Evolutionary conservation across 1,140 invertebrate genomes (phyloP).

Genomic region (Contarinia nasturtii): DNA sequence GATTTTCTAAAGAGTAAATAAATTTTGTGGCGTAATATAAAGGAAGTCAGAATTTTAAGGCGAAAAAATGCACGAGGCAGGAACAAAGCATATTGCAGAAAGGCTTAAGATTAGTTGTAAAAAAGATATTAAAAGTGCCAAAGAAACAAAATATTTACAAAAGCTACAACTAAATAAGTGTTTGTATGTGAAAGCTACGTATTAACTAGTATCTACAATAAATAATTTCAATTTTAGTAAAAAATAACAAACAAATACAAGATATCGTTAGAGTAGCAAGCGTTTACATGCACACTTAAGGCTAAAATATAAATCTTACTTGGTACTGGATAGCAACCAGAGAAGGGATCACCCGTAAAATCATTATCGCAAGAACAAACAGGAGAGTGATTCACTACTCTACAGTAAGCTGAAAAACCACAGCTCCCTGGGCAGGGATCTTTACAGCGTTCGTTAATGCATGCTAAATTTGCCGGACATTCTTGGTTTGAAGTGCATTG

Average conservation of each 20-base stretch:
- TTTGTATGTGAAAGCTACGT: constrained; percentile 46
- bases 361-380: constrained; percentile 57
- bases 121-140: constrained; percentile 21
- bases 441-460: constrained; percentile 59
- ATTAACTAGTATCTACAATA: constrained; percentile 47
- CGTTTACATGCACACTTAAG: constrained; percentile 50
- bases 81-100: no score
- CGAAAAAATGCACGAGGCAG: no score
- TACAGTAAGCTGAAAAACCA: constrained; percentile 58
- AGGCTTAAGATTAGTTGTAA: no score
- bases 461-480: constrained; percentile 52
- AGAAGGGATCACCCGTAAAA: constrained; percentile 63
- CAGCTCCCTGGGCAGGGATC: constrained; percentile 57
- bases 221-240: constrained; percentile 14
- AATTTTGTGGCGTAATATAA: no score
- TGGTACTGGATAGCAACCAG: constrained; percentile 42
- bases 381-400: constrained; percentile 62
- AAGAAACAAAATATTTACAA: constrained; percentile 51
- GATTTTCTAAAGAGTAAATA: no score
- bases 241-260: constrained; percentile 33
- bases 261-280: constrained; percentile 59
- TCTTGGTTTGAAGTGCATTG: constrained; percentile 58
- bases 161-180: constrained; percentile 32
- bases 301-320: constrained; percentile 11
- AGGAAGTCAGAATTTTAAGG: no score